Percentiles rank a stretch among this genome's conserved stretches.
Evolutionary conservation across 2,797 vertebrate genomes (phyloP).

Genomic region (Lacerta viridis): DNA sequence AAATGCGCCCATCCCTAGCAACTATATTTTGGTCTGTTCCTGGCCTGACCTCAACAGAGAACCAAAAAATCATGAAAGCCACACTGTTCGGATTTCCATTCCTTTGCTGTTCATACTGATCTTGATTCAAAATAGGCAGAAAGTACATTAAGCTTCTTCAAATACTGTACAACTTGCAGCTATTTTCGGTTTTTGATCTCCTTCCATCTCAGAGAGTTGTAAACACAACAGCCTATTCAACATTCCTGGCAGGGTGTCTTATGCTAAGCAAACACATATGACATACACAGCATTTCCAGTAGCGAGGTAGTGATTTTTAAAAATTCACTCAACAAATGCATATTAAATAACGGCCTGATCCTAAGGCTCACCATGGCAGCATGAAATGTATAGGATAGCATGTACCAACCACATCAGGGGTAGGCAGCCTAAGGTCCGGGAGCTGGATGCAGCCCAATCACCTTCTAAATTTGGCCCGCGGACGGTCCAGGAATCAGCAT

Average conservation of each 20-base stretch:
- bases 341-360: not conserved
- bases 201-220: constrained; percentile 44
- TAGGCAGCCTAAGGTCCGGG: no score
- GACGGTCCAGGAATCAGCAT: no score
- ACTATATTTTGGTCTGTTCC: constrained; percentile 42
- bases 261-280: constrained; percentile 34
- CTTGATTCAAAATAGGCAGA: constrained; percentile 36
- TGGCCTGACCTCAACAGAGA: constrained; percentile 37
- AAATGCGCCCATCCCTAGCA: constrained; percentile 47
- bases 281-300: not conserved
- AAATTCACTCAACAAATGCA: constrained; percentile 4
- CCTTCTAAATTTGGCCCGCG: no score
- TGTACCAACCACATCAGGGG: not conserved
- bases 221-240: constrained; percentile 41
- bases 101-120: constrained; percentile 23
- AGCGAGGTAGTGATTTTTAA: not conserved
- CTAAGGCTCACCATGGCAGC: not conserved
- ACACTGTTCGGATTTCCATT: not conserved
- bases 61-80: constrained; percentile 21
- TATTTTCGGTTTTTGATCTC: constrained; percentile 51
- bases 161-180: not conserved
- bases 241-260: constrained; percentile 50
- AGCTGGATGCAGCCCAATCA: no score
- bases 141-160: constrained; percentile 34
- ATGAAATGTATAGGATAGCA: not conserved